These are phyloP conservation scores for Apogon talboti DNA, from an alignment of 2,797 vertebrate species.

Conservation along the genomic window DNA sequence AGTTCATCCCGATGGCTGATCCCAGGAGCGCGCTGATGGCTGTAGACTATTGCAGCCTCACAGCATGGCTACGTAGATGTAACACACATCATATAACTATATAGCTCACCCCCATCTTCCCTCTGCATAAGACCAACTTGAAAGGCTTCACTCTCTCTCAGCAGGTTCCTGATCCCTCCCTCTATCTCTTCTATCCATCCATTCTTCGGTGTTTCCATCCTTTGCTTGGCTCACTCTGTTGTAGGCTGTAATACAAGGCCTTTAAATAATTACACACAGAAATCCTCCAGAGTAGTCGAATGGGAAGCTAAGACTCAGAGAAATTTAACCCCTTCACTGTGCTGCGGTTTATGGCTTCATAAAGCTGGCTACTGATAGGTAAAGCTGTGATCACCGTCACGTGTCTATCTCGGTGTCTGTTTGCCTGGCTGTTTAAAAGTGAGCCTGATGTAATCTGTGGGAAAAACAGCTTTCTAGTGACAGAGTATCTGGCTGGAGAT, in stretches of 20 bases:
- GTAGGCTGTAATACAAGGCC: conserved; percentile 58
- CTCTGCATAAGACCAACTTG: conserved; percentile 56
- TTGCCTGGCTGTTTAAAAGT: conserved; percentile 52
- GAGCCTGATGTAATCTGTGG: conserved; percentile 70
- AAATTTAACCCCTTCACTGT: conserved; percentile 60
- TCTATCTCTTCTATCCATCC: conserved; percentile 34
- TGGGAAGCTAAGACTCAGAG: conserved; percentile 50
- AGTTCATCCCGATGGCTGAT: conserved; percentile 65
- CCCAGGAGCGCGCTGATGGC: conserved; percentile 65
- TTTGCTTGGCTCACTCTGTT: conserved; percentile 29
- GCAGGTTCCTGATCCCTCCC: conserved; percentile 50
- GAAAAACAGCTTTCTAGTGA: conserved; percentile 68
- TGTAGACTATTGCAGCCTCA: conserved; percentile 54
- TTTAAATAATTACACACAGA: conserved; percentile 78
- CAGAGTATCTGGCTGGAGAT: conserved; percentile 67
- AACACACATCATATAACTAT: conserved; percentile 43
- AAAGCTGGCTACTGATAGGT: conserved; percentile 26
- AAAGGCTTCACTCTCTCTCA: conserved; percentile 68
- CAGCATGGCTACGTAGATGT: conserved; percentile 60
- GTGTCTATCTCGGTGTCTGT: conserved; percentile 37
- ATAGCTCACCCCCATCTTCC: conserved; percentile 36
- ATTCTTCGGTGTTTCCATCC: conserved; percentile 17
- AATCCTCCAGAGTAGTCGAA: conserved; percentile 52
- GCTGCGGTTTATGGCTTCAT: conserved; percentile 30
- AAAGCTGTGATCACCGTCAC: conserved; percentile 39